phyloP scores from a whole-genome alignment of 2,888 invertebrate genomes.

The Drosophila mercatorum region DNA sequence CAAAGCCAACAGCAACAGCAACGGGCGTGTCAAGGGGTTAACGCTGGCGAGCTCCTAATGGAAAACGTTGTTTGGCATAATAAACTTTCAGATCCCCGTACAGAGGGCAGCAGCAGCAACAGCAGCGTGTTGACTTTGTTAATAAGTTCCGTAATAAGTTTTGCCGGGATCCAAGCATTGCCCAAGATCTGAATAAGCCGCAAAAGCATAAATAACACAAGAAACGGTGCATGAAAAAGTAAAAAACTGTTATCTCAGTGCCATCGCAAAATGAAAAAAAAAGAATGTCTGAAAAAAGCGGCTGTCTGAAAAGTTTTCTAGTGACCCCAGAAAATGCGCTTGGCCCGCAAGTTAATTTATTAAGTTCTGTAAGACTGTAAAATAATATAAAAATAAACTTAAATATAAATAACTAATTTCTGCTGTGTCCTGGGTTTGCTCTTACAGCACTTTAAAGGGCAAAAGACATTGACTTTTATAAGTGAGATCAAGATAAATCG shows the following conservation, averaged over 20 bases:
- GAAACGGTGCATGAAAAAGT: slow-evolving; percentile 31
- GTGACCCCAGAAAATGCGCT: slow-evolving; percentile 1
- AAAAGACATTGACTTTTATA: no score
- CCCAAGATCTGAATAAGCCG: slow-evolving; percentile 54
- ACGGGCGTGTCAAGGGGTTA: slow-evolving; percentile 10
- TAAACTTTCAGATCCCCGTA: slow-evolving; percentile 58
- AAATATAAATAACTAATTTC: not conserved
- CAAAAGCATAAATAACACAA: slow-evolving; percentile 66
- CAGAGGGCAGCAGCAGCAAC: slow-evolving; percentile 34
- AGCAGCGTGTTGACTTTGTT: slow-evolving; percentile 77
- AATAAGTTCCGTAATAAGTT: slow-evolving; percentile 79
- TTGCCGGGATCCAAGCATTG: slow-evolving; percentile 41
- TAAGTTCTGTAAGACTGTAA: not conserved
- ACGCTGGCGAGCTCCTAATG: slow-evolving; percentile 50
- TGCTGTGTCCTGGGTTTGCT: no score
- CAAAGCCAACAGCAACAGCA: slow-evolving; percentile 4
- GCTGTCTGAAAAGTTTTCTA: slow-evolving; percentile 6
- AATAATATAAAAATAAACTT: not conserved
- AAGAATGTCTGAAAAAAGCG: not conserved
- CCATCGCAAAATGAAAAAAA: slow-evolving; percentile 15
- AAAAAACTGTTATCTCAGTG: slow-evolving; percentile 13
- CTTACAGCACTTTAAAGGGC: no score
- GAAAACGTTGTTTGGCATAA: slow-evolving; percentile 71
- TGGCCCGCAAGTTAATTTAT: slow-evolving; percentile 5
- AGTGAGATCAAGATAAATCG: no score